These are phyloP conservation scores for Corbicula japonica DNA, from an alignment of 2,888 invertebrate genomes.

Conservation along the genomic window DNA sequence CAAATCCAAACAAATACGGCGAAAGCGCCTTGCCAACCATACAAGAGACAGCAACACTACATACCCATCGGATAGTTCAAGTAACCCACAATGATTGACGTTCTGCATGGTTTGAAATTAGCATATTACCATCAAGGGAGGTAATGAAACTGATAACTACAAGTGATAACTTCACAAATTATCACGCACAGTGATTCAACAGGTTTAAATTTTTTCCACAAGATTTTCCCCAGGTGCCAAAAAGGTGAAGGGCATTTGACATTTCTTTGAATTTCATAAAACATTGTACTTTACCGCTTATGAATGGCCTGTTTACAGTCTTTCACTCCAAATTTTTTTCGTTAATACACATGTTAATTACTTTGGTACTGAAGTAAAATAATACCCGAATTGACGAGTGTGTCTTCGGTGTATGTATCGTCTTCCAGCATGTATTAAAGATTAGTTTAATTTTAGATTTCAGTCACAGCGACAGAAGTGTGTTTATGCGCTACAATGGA, in stretches of 20 bases:
- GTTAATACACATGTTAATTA: not conserved
- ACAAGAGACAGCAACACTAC: not conserved
- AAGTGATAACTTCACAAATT: too few species aligned
- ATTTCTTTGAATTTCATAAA: not conserved
- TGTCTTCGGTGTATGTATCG: too few species aligned
- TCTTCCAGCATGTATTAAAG: too few species aligned
- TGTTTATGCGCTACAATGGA: conserved; percentile 34
- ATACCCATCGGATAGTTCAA: too few species aligned
- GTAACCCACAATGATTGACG: too few species aligned
- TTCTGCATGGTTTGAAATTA: too few species aligned
- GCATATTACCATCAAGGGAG: too few species aligned
- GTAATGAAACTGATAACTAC: too few species aligned
- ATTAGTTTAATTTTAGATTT: conserved; percentile 44
- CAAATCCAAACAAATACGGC: not conserved
- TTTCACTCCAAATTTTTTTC: not conserved
- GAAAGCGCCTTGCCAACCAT: not conserved
- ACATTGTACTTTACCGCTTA: not conserved
- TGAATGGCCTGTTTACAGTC: not conserved
- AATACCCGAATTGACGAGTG: not conserved
- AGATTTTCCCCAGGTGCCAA: too few species aligned
- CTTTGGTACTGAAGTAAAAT: not conserved
- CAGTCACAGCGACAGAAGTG: conserved; percentile 35
- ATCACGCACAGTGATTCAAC: too few species aligned
- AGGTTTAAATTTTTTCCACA: too few species aligned
- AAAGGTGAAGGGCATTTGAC: too few species aligned